Conservation (phyloP, 2,797 vertebrate species). For the Lates japonicus region DNA sequence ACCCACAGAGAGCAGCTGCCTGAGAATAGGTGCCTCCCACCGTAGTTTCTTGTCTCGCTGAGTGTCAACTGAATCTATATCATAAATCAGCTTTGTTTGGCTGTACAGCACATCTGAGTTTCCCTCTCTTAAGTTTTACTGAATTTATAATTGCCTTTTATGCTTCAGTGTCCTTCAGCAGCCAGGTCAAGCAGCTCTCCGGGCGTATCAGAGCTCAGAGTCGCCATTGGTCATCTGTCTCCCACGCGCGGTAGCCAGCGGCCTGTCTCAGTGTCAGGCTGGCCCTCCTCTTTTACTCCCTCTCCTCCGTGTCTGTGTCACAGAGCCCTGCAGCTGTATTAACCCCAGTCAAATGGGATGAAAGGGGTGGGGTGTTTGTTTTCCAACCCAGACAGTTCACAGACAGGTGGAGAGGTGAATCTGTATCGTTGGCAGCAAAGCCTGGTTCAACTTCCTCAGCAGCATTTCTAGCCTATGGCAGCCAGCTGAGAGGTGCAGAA, state of each 20-base stretch:
- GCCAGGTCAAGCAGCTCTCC: conserved; percentile 34
- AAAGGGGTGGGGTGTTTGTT: conserved; percentile 73
- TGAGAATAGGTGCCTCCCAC: conserved; percentile 71
- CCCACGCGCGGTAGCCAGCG: conserved; percentile 36
- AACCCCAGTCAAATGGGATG: conserved; percentile 57
- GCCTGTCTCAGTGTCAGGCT: conserved; percentile 66
- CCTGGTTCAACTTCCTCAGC: conserved; percentile 70
- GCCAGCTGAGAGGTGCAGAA: conserved; percentile 59
- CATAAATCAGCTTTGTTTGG: conserved; percentile 39
- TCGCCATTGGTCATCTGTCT: conserved; percentile 37
- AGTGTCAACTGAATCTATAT: conserved; percentile 43
- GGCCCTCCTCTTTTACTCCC: conserved; percentile 4
- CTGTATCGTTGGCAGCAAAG: conserved; percentile 72
- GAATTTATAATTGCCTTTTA: not conserved
- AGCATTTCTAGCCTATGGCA: conserved; percentile 75
- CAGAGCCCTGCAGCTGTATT: conserved; percentile 79
- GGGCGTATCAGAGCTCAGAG: conserved; percentile 9
- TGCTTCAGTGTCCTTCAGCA: not conserved
- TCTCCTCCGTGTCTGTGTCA: conserved; percentile 36
- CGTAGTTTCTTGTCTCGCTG: conserved; percentile 62
- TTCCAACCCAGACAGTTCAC: conserved; percentile 68
- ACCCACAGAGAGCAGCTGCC: conserved; percentile 14
- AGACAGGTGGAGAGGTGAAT: conserved; percentile 69
- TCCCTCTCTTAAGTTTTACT: conserved; percentile 17
- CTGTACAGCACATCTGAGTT: conserved; percentile 33